Evolutionary conservation across 2,888 invertebrate species (phyloP), one percentile per base, ranked within the genome.

Genomic region (Meliscaeva auricollis): DNA sequence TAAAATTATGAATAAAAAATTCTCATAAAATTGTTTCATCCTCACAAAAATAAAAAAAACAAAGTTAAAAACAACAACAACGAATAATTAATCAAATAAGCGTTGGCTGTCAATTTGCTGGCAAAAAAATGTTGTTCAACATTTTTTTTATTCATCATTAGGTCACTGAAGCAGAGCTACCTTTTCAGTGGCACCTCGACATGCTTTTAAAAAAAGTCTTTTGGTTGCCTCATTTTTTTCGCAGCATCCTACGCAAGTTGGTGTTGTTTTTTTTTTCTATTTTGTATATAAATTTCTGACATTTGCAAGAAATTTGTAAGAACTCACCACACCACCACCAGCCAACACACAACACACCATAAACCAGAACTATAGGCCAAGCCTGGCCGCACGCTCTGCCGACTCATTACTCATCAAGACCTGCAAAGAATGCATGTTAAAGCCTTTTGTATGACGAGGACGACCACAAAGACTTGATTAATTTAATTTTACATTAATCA

Each of bases 401-500:
- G 66, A 58, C 74, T 84, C 79, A 84, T 84, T 84, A 79, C 74
- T 84, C 79, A 84, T 74, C 64, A 50, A 66, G 75, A 22, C 22
- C 26, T 50, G 70, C 48, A 58, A 41, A 72, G 79, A 82, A 82
- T 81, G 64, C 76, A 76, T 74, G 62, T 75, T 50, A 66, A 79
- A 75, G 50, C 44, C 75, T 82, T 82, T 82, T 80, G 74, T 82
- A 15, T 30, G 11, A 38, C 35, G 35, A 52, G 26, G 30, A 54
- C 41, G 64, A 66, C 83, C 79, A 75, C 83, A 79, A 84, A 70
- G 64, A 56, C 74, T 84, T 79, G 83, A 84, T 84, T 84, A 79
- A 84, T 84, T 84, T 84, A 79, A 84, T 84, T 84, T 74, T 69
- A 52, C 83, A 84, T 84, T 84, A 75, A 84, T 75, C 69, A 79